phyloP scores from a whole-genome alignment of 1,140 invertebrate species.

The Proales similis region DNA sequence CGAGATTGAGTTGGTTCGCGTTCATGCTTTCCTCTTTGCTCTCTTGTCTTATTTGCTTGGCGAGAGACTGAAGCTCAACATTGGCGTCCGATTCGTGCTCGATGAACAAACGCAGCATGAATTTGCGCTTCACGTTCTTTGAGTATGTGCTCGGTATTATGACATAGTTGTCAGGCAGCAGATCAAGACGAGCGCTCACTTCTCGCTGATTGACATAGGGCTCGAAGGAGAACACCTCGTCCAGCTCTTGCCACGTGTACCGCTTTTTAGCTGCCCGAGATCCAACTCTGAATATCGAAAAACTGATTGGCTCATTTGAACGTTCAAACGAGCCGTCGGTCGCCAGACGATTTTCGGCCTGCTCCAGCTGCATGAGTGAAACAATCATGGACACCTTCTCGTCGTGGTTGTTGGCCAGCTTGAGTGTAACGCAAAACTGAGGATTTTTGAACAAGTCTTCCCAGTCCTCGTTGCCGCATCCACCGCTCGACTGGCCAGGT shows the following conservation, averaged over 20 bases:
- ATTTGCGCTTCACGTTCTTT: slow-evolving; percentile 57
- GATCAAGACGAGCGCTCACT: slow-evolving; percentile 47
- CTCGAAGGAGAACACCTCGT: slow-evolving; percentile 42
- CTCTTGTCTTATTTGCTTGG: too few species aligned
- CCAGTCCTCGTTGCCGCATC: neutral
- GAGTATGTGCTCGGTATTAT: slow-evolving; percentile 61
- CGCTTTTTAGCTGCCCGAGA: slow-evolving; percentile 4
- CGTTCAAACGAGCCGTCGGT: neutral
- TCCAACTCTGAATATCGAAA: neutral
- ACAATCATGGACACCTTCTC: slow-evolving; percentile 3
- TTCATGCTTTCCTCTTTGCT: too few species aligned
- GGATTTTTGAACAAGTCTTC: slow-evolving; percentile 31
- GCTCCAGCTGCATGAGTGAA: neutral
- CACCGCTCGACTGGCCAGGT: neutral
- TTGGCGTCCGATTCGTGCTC: slow-evolving; percentile 40
- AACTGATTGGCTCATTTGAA: neutral
- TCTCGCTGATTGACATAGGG: slow-evolving; percentile 49
- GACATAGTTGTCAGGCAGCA: slow-evolving; percentile 58
- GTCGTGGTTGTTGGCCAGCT: neutral
- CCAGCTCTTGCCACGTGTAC: slow-evolving; percentile 8
- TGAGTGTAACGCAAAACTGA: slow-evolving; percentile 13
- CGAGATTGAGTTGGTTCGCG: too few species aligned
- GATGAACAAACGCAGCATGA: slow-evolving; percentile 59
- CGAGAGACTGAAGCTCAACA: too few species aligned
- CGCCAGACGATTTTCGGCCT: neutral